Percentiles rank a stretch among this genome's conserved stretches.
These are phyloP conservation scores for Drosophila serrata DNA, from an alignment of 1,140 invertebrate species.

Conservation along the genomic window DNA sequence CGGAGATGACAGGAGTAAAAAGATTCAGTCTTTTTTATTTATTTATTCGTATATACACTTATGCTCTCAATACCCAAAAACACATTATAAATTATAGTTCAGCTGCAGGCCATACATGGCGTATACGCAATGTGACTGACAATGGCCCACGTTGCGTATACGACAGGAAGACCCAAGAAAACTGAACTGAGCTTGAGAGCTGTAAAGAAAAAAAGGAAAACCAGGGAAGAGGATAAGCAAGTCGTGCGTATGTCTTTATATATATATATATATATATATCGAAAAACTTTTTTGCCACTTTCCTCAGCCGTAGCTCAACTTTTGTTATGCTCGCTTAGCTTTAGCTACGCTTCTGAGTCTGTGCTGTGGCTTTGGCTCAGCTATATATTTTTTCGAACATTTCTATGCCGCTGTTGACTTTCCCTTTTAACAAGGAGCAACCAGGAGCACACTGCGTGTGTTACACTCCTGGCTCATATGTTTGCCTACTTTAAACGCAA, in stretches of 20 bases:
- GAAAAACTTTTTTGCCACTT: slow-evolving; percentile 80
- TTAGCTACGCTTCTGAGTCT: slow-evolving; percentile 10
- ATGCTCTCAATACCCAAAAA: slow-evolving; percentile 49
- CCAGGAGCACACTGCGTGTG: slow-evolving; percentile 31
- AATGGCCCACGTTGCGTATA: slow-evolving; percentile 44
- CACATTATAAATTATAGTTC: slow-evolving; percentile 79
- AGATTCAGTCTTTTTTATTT: slow-evolving; percentile 1
- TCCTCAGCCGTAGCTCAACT: slow-evolving; percentile 72
- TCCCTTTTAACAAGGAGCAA: slow-evolving; percentile 51
- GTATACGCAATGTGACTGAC: slow-evolving; percentile 76
- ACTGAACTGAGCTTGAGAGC: slow-evolving; percentile 51
- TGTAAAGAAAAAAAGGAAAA: background rate
- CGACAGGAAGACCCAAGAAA: slow-evolving; percentile 62
- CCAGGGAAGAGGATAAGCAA: slow-evolving; percentile 23
- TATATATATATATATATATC: slow-evolving; percentile 83
- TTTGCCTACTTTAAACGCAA: slow-evolving; percentile 74
- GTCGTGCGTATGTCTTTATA: slow-evolving; percentile 80
- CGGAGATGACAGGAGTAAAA: background rate
- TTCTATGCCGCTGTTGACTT: slow-evolving; percentile 42
- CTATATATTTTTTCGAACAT: slow-evolving; percentile 61
- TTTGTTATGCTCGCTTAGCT: slow-evolving; percentile 78
- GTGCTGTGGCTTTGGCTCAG: slow-evolving; percentile 11
- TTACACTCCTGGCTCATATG: slow-evolving; percentile 52
- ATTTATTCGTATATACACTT: slow-evolving; percentile 19
- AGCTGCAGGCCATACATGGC: slow-evolving; percentile 55